Percentiles rank a stretch among this genome's conserved stretches.
These are phyloP conservation scores for Sitobion miscanthi DNA, from an alignment of 1,140 invertebrate species.

Conservation along the genomic window DNA sequence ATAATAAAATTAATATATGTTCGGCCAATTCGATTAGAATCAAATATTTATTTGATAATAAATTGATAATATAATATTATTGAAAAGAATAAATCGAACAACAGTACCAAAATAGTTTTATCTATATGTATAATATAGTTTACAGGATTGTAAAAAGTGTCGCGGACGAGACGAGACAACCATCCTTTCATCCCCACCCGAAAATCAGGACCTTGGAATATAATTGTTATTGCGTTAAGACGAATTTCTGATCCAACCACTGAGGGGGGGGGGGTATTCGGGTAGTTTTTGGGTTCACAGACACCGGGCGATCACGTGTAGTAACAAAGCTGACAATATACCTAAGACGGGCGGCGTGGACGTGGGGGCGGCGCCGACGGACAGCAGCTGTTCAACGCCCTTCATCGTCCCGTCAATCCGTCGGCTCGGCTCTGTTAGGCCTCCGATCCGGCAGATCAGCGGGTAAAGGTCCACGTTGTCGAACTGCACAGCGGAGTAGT, in stretches of 20 bases:
- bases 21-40: not conserved
- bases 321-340: not conserved
- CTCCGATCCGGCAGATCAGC: constrained; percentile 64
- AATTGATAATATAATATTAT: not conserved
- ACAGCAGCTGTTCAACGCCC: constrained; percentile 8
- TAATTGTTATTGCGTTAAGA: too few species aligned
- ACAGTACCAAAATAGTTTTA: not conserved
- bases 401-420: constrained; percentile 28
- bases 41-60: not conserved
- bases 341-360: not conserved
- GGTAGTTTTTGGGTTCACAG: not conserved
- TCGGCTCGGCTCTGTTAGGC: not conserved
- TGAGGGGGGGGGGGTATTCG: too few species aligned
- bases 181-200: not conserved
- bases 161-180: not conserved
- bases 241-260: not conserved
- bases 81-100: not conserved
- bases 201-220: not conserved
- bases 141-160: not conserved
- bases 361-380: not conserved
- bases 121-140: not conserved
- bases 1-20: too few species aligned
- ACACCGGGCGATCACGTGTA: not conserved
- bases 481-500: constrained; percentile 66
- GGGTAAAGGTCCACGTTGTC: constrained; percentile 72